Percentiles rank a stretch among this genome's conserved stretches.
Evolutionary conservation across 2,888 invertebrate genomes (phyloP).

Genomic region (Coleophora deauratella): DNA sequence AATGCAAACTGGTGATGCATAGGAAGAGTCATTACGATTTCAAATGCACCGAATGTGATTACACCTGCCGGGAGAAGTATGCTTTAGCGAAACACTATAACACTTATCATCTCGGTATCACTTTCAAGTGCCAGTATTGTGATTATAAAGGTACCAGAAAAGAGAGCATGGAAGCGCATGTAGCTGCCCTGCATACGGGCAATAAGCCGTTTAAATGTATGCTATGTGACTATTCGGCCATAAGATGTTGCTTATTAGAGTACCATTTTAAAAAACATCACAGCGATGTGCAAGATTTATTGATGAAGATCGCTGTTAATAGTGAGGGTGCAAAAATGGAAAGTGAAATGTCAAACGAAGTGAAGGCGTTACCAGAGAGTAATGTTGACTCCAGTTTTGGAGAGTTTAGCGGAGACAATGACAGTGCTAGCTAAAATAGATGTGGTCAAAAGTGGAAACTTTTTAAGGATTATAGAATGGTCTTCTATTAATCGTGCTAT

Average conservation of each 20-base stretch:
- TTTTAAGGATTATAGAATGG: no score
- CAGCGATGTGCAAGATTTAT: background rate
- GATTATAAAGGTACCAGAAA: constrained; percentile 35
- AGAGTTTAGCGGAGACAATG: no score
- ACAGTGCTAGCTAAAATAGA: no score
- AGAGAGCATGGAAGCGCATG: constrained; percentile 40
- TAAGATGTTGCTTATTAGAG: constrained; percentile 32
- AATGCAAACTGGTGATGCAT: constrained; percentile 42
- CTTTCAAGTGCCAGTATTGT: constrained; percentile 41
- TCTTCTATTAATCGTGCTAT: no score
- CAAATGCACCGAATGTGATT: constrained; percentile 38
- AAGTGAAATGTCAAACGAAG: no score
- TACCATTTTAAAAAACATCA: constrained; percentile 38
- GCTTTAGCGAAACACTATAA: constrained; percentile 43
- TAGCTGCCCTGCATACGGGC: constrained; percentile 38
- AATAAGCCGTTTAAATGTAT: constrained; percentile 43
- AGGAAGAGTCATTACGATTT: constrained; percentile 41
- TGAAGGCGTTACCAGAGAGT: no score
- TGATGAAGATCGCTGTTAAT: no score
- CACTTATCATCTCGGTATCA: constrained; percentile 35
- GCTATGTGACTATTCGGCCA: constrained; percentile 36
- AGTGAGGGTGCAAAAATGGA: no score
- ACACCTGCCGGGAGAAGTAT: constrained; percentile 39
- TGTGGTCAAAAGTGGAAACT: no score
- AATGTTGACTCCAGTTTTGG: no score